These are phyloP conservation scores for Teinopalpus imperialis DNA, from an alignment of 2,888 invertebrate species.

Conservation along the genomic window DNA sequence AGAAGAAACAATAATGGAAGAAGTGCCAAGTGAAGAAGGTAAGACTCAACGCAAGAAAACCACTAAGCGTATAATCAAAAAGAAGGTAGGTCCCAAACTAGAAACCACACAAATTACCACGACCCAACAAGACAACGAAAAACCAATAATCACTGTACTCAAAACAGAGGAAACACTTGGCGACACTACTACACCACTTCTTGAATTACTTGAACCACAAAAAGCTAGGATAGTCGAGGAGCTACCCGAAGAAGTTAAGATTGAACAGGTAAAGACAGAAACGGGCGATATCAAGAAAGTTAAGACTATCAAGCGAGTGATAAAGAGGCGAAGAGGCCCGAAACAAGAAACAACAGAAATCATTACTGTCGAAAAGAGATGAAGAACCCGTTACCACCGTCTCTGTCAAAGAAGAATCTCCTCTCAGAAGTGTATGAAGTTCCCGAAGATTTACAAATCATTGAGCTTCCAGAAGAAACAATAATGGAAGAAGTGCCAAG, in stretches of 20 bases:
- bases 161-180: conserved; percentile 31
- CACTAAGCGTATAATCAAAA: conserved; percentile 44
- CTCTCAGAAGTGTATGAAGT: conserved; percentile 48
- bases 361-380: conserved; percentile 31
- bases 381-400: conserved; percentile 39
- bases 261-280: conserved; percentile 44
- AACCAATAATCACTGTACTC: conserved; percentile 40
- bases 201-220: conserved; percentile 26
- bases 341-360: conserved; percentile 36
- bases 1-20: conserved; percentile 45
- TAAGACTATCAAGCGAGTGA: conserved; percentile 37
- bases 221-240: conserved; percentile 35
- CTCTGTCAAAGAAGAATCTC: conserved; percentile 25
- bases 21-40: conserved; percentile 41
- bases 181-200: conserved; percentile 35
- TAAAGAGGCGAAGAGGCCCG: conserved; percentile 36
- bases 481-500: conserved; percentile 1
- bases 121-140: conserved; percentile 48
- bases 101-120: conserved; percentile 39
- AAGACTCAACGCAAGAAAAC: conserved; percentile 45
- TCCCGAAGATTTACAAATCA: conserved; percentile 29
- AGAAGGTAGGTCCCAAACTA: conserved; percentile 40
- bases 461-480: conserved; percentile 41
- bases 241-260: conserved; percentile 58
- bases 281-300: conserved; percentile 40